Base-by-base conservation (phyloP, 2,113 vertebrate species). In the Acrocephalus arundinaceus region DNA sequence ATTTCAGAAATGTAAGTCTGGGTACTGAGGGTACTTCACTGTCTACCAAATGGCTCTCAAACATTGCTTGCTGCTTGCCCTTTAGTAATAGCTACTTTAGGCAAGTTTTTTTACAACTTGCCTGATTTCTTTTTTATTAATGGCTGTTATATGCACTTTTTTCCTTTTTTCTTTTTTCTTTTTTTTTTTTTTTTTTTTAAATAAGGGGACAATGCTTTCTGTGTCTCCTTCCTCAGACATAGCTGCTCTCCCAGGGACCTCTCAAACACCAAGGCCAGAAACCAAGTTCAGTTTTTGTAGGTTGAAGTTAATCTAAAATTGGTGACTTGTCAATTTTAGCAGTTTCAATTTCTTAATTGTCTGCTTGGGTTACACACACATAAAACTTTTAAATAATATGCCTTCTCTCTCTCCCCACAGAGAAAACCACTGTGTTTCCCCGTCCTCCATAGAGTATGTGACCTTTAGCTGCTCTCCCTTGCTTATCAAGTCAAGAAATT, bases 361-460 rank as follows among this genome's bases (percentile, higher is more conserved):
- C 95, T 95, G 71, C 96, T 96, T 96, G 89, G 67, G 82, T 96
- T 96, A 94, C 76, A 96, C 70, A 97, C 48, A 89, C 88, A 97
- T 72, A 83, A 92, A 95, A 90, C 37, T 85, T 93, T 51, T 52
- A 77, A 94, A 92, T 96, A 85, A 71, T 72, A 85, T 15, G 74
- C 79, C 95, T 96, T 71, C 45, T 89, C 67, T 96, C 62, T 90
- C 79, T 90, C 65, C 48, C 46, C 35, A 68, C 84, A 89, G 13
- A 87, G 86, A 79, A 93, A 94, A 70, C 61, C 65, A 85, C 92
- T 62, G 89, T 79, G 73, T 41, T 96, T 77, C 90, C 70, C 83
- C 79, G 79, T 90, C 61, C 72, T 76, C 80, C 63, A 86, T 19
- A 25, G 51, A 94, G 65, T 72, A 57, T 27, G 71, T 74, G 93